Conservation (phyloP, 2,113 vertebrate genomes). For the Coracopsis vasa region DNA sequence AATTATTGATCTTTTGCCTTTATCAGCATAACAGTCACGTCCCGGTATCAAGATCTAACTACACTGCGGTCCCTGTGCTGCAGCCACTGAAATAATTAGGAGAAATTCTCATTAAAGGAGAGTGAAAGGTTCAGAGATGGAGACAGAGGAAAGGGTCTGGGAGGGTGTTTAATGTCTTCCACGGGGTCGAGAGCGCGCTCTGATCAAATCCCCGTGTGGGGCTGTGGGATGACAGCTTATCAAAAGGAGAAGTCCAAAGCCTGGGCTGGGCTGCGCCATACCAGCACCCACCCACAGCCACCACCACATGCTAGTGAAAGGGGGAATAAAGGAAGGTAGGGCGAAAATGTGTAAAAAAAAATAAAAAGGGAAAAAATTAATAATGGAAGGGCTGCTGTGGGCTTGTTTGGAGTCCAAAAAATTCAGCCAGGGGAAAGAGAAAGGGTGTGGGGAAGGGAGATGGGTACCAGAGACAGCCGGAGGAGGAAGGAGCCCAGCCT, state of each 20-base stretch:
- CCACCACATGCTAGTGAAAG: background rate
- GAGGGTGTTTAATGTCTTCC: constrained; percentile 87
- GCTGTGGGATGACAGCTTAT: constrained; percentile 78
- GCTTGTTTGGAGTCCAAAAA: background rate
- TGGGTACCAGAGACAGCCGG: background rate
- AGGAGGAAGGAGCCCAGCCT: background rate
- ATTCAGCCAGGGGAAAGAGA: background rate
- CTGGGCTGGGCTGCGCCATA: background rate
- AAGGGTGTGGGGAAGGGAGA: background rate
- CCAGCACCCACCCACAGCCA: accelerated
- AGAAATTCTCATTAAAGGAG: constrained; percentile 97
- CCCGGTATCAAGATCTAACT: constrained; percentile 85
- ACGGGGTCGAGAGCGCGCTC: constrained; percentile 72
- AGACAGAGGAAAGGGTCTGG: constrained; percentile 77
- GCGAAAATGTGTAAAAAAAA: constrained; percentile 45
- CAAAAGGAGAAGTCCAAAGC: constrained; percentile 73
- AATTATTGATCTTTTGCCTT: constrained; percentile 97
- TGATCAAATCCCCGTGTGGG: constrained; percentile 77
- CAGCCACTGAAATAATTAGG: constrained; percentile 98
- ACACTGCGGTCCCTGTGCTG: constrained; percentile 85
- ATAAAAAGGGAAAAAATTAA: constrained; percentile 34
- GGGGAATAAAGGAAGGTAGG: background rate
- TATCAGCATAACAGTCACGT: constrained; percentile 99
- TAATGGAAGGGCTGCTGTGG: constrained; percentile 3
- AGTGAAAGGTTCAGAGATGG: constrained; percentile 80